A percentile compares a stretch with the other conserved stretches of the same genome.
phyloP scores from a whole-genome alignment of 2,797 vertebrate species.

The Antrozous pallidus region DNA sequence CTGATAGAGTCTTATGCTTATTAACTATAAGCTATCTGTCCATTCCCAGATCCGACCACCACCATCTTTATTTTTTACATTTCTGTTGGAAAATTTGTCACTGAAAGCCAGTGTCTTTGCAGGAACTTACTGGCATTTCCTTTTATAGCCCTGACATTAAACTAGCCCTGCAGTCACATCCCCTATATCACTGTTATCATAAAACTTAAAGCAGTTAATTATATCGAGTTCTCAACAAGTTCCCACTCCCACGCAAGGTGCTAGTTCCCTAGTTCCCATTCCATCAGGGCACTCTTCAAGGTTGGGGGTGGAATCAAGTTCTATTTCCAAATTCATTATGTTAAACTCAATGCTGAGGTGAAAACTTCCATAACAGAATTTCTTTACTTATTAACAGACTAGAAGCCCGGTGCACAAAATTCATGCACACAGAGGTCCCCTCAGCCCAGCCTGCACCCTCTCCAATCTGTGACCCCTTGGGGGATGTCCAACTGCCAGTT shows the following conservation, averaged over 20 bases:
- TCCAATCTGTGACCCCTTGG: too few species aligned
- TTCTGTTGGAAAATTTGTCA: neutral
- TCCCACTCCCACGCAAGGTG: neutral
- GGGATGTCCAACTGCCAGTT: too few species aligned
- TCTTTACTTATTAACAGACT: neutral
- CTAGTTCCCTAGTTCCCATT: neutral
- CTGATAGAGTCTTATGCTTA: neutral
- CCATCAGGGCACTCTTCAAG: neutral
- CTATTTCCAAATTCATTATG: neutral
- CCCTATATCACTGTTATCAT: neutral
- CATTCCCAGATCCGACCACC: neutral
- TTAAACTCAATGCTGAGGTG: neutral
- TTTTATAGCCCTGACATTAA: neutral
- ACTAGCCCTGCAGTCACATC: neutral
- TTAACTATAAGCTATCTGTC: neutral
- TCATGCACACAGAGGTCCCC: too few species aligned
- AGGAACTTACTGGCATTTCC: neutral
- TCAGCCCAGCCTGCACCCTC: too few species aligned
- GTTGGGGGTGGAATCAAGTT: neutral
- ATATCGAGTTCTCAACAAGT: neutral
- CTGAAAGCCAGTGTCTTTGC: neutral
- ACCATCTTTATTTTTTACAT: neutral
- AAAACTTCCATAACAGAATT: neutral
- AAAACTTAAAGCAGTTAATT: neutral
- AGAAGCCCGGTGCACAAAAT: too few species aligned